Conservation (phyloP, 2,113 vertebrate species). For the Suricata suricatta region DNA sequence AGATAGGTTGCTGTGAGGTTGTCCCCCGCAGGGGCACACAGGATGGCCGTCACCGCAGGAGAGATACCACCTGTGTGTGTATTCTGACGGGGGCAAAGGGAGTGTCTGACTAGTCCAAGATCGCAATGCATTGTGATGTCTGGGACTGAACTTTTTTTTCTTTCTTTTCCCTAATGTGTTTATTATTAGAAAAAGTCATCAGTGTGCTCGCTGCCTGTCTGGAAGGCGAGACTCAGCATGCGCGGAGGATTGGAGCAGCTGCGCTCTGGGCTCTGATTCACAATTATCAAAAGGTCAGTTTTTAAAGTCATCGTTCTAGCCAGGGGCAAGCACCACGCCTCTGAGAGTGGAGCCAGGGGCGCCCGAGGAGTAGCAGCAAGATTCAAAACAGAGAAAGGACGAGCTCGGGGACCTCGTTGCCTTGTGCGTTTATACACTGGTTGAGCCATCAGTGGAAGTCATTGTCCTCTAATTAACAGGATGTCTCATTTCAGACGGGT, state of each 20-base stretch:
- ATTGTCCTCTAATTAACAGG: not conserved
- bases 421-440: not conserved
- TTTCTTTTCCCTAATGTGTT: not conserved
- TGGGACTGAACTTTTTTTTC: conserved; percentile 7
- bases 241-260: conserved; percentile 91
- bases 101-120: not conserved
- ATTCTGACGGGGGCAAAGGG: not conserved
- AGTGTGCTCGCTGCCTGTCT: conserved; percentile 88
- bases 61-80: conserved; percentile 20
- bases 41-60: not conserved
- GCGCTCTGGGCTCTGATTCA: conserved; percentile 95
- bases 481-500: not conserved
- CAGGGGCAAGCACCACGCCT: not conserved
- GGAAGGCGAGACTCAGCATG: conserved; percentile 86
- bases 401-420: not conserved
- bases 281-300: conserved; percentile 94
- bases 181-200: conserved; percentile 89
- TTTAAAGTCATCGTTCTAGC: not conserved
- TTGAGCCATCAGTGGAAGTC: not conserved
- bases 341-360: not conserved
- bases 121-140: not conserved
- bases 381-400: not conserved
- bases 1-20: not conserved
- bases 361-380: too few species aligned
- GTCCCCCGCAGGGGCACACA: not conserved